Percentiles rank a stretch among this genome's conserved stretches.
Evolutionary conservation across 2,797 vertebrate species (phyloP).

Genomic region (Picus viridis): DNA sequence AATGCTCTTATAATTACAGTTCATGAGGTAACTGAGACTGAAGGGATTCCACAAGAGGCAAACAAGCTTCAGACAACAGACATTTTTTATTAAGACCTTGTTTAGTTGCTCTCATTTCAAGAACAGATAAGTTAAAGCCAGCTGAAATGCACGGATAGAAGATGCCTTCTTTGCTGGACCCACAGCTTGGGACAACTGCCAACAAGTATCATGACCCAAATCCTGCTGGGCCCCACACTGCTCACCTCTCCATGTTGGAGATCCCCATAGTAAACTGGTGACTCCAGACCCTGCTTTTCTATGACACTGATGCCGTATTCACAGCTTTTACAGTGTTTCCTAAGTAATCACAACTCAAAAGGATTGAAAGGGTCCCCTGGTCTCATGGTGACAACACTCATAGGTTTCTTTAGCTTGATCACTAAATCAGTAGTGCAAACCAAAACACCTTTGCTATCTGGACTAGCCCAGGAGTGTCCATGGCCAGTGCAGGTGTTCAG

Average conservation of each 20-base stretch:
- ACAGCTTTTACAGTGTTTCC: neutral
- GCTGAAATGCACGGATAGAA: neutral
- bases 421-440: neutral
- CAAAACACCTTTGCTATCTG: fast-evolving
- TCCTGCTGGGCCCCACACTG: neutral
- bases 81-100: neutral
- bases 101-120: neutral
- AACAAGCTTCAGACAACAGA: neutral
- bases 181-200: neutral
- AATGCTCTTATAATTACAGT: neutral
- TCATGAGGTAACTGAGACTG: neutral
- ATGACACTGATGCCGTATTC: fast-evolving
- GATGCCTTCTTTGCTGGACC: neutral
- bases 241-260: neutral
- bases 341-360: neutral
- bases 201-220: neutral
- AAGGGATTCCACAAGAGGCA: neutral
- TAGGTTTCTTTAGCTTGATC: neutral
- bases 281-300: neutral
- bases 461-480: neutral
- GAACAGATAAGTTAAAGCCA: neutral
- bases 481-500: neutral
- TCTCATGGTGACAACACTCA: neutral
- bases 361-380: neutral
- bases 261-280: neutral